Conservation (phyloP, 2,797 vertebrate genomes). For the Harpagifer antarcticus region DNA sequence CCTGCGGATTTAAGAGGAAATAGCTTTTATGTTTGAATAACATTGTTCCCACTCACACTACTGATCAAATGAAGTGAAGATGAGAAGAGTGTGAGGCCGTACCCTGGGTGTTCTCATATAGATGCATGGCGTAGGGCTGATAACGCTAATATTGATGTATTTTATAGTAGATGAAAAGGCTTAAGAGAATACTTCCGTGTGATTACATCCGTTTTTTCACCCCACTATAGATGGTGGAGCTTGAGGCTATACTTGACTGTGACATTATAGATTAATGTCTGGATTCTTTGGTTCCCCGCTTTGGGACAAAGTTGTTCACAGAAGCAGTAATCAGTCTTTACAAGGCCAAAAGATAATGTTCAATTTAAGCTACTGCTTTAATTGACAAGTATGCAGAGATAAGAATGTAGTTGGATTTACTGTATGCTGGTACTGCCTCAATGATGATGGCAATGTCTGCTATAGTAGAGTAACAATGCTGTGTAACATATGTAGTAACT, state of each 20-base stretch:
- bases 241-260: slow-evolving; percentile 53
- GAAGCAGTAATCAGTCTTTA: slow-evolving; percentile 47
- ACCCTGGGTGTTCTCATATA: slow-evolving; percentile 39
- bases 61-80: slow-evolving; percentile 7
- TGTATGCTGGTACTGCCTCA: slow-evolving; percentile 11
- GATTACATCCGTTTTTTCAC: slow-evolving; percentile 55
- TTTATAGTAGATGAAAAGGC: slow-evolving; percentile 61
- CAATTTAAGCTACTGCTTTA: slow-evolving; percentile 25
- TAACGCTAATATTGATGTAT: slow-evolving; percentile 57
- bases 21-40: slow-evolving; percentile 39
- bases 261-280: slow-evolving; percentile 62
- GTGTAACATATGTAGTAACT: slow-evolving; percentile 53
- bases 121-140: slow-evolving; percentile 49
- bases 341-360: slow-evolving; percentile 49
- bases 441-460: slow-evolving; percentile 35
- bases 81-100: slow-evolving; percentile 23
- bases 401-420: slow-evolving; percentile 23
- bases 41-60: slow-evolving; percentile 16
- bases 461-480: slow-evolving; percentile 21
- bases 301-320: slow-evolving; percentile 43
- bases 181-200: slow-evolving; percentile 46
- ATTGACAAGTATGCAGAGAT: slow-evolving; percentile 28
- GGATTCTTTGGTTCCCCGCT: slow-evolving; percentile 49
- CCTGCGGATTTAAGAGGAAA: slow-evolving; percentile 30
- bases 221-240: slow-evolving; percentile 58